These are phyloP conservation scores for Chaitophorus viminalis DNA, from an alignment of 2,888 invertebrate genomes.

Conservation along the genomic window DNA sequence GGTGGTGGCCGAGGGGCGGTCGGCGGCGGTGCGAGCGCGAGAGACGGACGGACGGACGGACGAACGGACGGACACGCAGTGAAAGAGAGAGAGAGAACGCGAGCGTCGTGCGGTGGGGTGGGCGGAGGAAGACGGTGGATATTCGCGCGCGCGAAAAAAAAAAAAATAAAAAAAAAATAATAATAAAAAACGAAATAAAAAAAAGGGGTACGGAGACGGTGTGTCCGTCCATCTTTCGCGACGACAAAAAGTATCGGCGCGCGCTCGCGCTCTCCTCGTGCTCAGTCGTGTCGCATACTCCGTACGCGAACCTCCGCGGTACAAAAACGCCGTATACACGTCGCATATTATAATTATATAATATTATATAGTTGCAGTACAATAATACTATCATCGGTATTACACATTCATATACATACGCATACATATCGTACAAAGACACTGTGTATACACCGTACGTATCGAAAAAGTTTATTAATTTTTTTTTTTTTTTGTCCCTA, in stretches of 20 bases:
- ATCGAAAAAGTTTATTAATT: too few species aligned
- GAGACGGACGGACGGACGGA: too few species aligned
- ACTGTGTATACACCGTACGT: too few species aligned
- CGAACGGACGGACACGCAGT: too few species aligned
- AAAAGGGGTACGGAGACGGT: neutral
- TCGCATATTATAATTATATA: too few species aligned
- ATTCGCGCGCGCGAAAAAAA: slow-evolving; percentile 6
- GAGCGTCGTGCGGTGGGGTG: neutral
- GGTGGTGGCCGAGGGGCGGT: neutral
- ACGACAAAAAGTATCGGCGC: neutral
- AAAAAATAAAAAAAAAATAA: neutral
- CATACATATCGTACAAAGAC: too few species aligned
- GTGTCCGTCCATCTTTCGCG: neutral
- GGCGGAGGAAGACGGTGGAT: neutral
- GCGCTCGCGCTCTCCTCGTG: slow-evolving; percentile 11
- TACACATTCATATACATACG: too few species aligned
- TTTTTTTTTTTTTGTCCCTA: too few species aligned
- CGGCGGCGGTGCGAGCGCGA: neutral
- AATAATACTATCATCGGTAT: too few species aligned
- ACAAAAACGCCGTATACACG: too few species aligned
- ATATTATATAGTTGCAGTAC: too few species aligned
- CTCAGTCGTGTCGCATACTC: neutral
- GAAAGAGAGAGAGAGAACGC: neutral
- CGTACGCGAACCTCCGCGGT: neutral
- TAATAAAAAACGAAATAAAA: slow-evolving; percentile 8